phyloP scores from a whole-genome alignment of 2,888 invertebrate species.

The Quadriops clusia region DNA sequence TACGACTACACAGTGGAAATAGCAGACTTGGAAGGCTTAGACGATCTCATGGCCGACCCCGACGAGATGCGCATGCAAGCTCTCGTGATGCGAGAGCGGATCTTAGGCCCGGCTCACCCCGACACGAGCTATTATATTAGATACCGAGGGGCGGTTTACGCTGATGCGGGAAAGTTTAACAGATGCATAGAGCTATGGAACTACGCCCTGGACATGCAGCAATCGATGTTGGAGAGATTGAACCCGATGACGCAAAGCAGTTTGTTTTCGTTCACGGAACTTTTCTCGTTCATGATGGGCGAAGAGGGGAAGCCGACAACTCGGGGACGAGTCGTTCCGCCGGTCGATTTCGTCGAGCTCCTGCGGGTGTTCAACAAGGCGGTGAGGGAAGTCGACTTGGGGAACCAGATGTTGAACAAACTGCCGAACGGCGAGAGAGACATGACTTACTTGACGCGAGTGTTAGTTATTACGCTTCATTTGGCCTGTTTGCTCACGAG shows the following conservation, averaged over 20 bases:
- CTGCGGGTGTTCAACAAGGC: slow-evolving; percentile 73
- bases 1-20: slow-evolving; percentile 85
- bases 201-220: slow-evolving; percentile 94
- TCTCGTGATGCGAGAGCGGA: slow-evolving; percentile 81
- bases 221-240: slow-evolving; percentile 81
- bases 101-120: slow-evolving; percentile 84
- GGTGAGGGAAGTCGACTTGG: slow-evolving; percentile 41
- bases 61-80: slow-evolving; percentile 96
- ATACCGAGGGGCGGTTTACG: slow-evolving; percentile 61
- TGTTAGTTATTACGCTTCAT: slow-evolving; percentile 76
- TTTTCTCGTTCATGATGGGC: slow-evolving; percentile 88
- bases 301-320: slow-evolving; percentile 58
- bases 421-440: slow-evolving; percentile 57
- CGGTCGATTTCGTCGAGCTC: slow-evolving; percentile 71
- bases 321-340: slow-evolving; percentile 57
- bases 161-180: slow-evolving; percentile 83
- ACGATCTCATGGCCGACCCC: slow-evolving; percentile 81
- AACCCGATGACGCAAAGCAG: slow-evolving; percentile 93
- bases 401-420: slow-evolving; percentile 47
- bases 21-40: slow-evolving; percentile 61
- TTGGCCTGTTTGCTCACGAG: slow-evolving; percentile 66
- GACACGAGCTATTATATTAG: slow-evolving; percentile 95
- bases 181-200: slow-evolving; percentile 92
- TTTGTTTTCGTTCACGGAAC: slow-evolving; percentile 86
- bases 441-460: slow-evolving; percentile 66